Percentiles rank a stretch among this genome's conserved stretches.
These are phyloP conservation scores for Acromyrmex echinatior DNA, from an alignment of 1,140 invertebrate species.

Conservation along the genomic window DNA sequence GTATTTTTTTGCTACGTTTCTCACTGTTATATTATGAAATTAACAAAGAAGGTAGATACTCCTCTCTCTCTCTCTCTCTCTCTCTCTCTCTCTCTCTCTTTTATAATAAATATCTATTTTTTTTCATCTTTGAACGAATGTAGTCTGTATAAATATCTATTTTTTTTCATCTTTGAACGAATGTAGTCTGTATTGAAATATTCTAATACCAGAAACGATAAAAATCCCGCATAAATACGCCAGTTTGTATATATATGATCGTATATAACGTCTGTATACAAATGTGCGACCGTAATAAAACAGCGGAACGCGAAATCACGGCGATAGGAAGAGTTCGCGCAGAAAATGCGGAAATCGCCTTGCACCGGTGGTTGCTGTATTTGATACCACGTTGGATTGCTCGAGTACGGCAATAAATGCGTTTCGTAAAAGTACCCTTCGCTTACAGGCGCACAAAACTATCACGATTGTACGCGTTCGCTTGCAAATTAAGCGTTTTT, in stretches of 20 bases:
- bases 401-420: slow-evolving; percentile 38
- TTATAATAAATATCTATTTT: not conserved
- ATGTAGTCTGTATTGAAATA: not conserved
- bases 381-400: slow-evolving; percentile 60
- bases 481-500: slow-evolving; percentile 41
- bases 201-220: not conserved
- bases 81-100: not conserved
- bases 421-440: slow-evolving; percentile 56
- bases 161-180: not conserved
- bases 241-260: not conserved
- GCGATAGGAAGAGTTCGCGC: slow-evolving; percentile 50
- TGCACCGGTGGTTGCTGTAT: slow-evolving; percentile 37
- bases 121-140: too few relatives aligned
- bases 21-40: not conserved
- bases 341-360: slow-evolving; percentile 68
- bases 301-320: slow-evolving; percentile 61
- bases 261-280: slow-evolving; percentile 26
- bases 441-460: slow-evolving; percentile 26
- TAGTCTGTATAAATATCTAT: too few relatives aligned
- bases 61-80: too few relatives aligned
- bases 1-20: not conserved
- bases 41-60: not conserved
- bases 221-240: not conserved
- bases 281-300: slow-evolving; percentile 46
- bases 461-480: slow-evolving; percentile 13